Base-by-base conservation (phyloP, 2,888 invertebrate genomes). In the Acleris holmiana region DNA sequence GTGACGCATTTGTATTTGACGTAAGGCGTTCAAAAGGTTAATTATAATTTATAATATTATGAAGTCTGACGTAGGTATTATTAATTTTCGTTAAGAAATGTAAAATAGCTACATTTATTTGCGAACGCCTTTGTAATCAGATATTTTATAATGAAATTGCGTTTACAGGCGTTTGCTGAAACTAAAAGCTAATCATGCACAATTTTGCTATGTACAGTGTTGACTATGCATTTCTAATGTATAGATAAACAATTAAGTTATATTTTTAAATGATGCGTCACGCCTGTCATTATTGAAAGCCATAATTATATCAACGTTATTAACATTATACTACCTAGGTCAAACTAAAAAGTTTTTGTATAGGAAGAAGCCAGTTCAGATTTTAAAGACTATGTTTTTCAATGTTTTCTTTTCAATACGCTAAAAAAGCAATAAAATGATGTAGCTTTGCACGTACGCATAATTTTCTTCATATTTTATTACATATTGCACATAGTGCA, bases 151-250 rank as follows among this genome's bases (percentile, higher is more conserved):
- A 66, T 68, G 49, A 66, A 69, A 66, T 68, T 51, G 68, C 62
- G 55, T 70, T 56, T 69, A 73, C 69, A 70, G 29, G 69, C 71
- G 72, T 74, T 73, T 72, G 72, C 71, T 73, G 68, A 66, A 68
- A 71, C 68, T 64, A 66, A 70, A 73, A 76, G 74, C 72, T 73
- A 78, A 68, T 71, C 67, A 79, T 80, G 85, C 86, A 87, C 87
- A 85, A 85, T 73, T 74, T 75, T 74, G 78, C 76, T 78, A 76
- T 76, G 83, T 80, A 83, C 80, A 80, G 78, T 81, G 75, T 73
- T 72, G 72, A 76, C 70, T 78, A 71, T 77, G 78, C 76, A 78
- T 81, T 78, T 77, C 48, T 79, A 73, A 73, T 78, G 55, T 54
- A 63, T 61, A 44, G 54, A 47, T 50, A 48, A 13, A 55, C 15